phyloP scores from a whole-genome alignment of 2,113 vertebrate species.

The Picathartes gymnocephalus region DNA sequence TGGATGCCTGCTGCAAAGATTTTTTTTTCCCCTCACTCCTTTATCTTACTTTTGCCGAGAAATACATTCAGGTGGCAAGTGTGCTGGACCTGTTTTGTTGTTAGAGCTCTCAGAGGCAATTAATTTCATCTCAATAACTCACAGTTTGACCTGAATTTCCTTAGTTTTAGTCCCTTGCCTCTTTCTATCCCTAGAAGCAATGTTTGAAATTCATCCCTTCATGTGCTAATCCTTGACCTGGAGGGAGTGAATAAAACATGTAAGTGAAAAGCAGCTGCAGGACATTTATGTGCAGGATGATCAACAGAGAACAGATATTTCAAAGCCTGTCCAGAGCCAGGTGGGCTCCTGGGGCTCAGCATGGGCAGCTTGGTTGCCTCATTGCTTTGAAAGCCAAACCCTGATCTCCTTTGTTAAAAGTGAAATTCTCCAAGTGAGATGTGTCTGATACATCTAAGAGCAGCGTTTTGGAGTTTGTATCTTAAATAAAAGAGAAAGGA shows the following conservation, averaged over 20 bases:
- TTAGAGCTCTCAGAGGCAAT: not conserved
- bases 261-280: not conserved
- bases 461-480: fast-evolving
- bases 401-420: not conserved
- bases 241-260: not conserved
- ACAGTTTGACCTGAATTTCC: not conserved
- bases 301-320: not conserved
- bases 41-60: not conserved
- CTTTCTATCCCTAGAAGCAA: not conserved
- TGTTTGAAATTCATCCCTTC: not conserved
- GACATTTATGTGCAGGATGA: not conserved
- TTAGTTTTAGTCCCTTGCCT: not conserved
- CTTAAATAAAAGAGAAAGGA: not conserved
- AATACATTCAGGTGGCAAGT: not conserved
- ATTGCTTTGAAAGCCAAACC: not conserved
- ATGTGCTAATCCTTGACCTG: not conserved
- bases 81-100: not conserved
- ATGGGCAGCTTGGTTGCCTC: not conserved
- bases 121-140: not conserved
- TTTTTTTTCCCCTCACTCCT: fast-evolving
- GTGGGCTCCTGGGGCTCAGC: not conserved
- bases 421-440: not conserved
- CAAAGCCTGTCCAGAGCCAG: not conserved
- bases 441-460: not conserved
- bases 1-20: not conserved